These are phyloP conservation scores for Monochamus saltuarius DNA, from an alignment of 1,140 invertebrate genomes.

Conservation along the genomic window DNA sequence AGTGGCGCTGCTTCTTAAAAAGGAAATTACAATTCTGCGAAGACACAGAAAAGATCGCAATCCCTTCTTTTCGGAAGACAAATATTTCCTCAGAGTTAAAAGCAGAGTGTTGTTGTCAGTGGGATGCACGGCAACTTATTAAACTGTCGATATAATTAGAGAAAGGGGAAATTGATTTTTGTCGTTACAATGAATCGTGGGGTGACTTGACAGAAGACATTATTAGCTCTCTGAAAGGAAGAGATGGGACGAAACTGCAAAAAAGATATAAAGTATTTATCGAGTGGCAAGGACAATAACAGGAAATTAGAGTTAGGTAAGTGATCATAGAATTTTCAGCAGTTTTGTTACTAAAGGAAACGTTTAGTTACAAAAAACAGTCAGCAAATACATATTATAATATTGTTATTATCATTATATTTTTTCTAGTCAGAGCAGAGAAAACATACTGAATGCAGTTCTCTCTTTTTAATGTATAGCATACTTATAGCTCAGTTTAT, in stretches of 20 bases:
- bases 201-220: slow-evolving; percentile 11
- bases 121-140: not conserved
- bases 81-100: slow-evolving; percentile 5
- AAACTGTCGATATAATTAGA: slow-evolving; percentile 15
- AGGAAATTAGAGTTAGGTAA: not conserved
- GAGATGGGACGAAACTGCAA: not conserved
- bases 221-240: slow-evolving; percentile 6
- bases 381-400: no score
- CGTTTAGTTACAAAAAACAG: no score
- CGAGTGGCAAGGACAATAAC: slow-evolving; percentile 1
- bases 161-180: slow-evolving; percentile 12
- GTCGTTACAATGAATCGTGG: slow-evolving; percentile 6
- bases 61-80: not conserved
- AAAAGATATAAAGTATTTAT: slow-evolving; percentile 12
- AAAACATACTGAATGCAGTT: no score
- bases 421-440: no score
- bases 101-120: not conserved
- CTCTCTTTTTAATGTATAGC: no score
- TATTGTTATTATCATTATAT: no score
- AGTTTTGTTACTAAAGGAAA: no score
- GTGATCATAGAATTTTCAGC: no score
- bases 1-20: no score
- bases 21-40: no score
- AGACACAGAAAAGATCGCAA: no score
- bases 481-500: no score